A percentile compares a stretch with the other conserved stretches of the same genome.
These are phyloP conservation scores for Reinhardtius hippoglossoides DNA, from an alignment of 2,113 vertebrate genomes.

Conservation along the genomic window DNA sequence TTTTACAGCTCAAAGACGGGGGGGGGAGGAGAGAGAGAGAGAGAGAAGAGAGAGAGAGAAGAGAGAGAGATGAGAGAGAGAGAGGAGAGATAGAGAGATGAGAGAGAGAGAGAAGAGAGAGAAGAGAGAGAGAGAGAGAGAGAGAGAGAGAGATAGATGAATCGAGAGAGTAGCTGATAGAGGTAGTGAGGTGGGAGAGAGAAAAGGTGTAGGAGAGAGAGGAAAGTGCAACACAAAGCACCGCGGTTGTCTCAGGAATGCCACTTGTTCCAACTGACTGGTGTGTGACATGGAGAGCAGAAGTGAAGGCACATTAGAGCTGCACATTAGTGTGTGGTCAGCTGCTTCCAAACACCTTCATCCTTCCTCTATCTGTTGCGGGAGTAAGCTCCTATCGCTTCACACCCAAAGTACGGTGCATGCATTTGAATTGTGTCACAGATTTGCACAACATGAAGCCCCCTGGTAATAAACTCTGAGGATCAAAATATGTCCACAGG, in stretches of 20 bases:
- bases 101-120: not conserved
- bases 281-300: not conserved
- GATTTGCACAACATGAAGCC: not conserved
- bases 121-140: not conserved
- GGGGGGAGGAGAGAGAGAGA: not conserved
- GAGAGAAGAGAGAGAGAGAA: not conserved
- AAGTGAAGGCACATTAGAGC: slow-evolving; percentile 15
- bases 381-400: not conserved
- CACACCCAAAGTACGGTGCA: not conserved
- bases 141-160: not conserved
- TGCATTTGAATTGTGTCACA: slow-evolving; percentile 1
- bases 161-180: too few species aligned
- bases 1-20: slow-evolving; percentile 59
- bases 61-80: not conserved
- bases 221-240: slow-evolving; percentile 33
- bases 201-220: not conserved
- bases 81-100: too few species aligned
- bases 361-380: not conserved
- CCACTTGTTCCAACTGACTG: slow-evolving; percentile 58
- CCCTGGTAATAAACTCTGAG: not conserved
- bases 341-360: not conserved
- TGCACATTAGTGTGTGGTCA: slow-evolving; percentile 34
- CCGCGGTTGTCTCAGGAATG: slow-evolving; percentile 63
- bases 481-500: not conserved
- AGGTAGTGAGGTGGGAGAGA: not conserved